Evolutionary conservation across 2,113 vertebrate species (phyloP), one percentile per base, ranked within the genome.

Genomic region (Poecilia latipinna): DNA sequence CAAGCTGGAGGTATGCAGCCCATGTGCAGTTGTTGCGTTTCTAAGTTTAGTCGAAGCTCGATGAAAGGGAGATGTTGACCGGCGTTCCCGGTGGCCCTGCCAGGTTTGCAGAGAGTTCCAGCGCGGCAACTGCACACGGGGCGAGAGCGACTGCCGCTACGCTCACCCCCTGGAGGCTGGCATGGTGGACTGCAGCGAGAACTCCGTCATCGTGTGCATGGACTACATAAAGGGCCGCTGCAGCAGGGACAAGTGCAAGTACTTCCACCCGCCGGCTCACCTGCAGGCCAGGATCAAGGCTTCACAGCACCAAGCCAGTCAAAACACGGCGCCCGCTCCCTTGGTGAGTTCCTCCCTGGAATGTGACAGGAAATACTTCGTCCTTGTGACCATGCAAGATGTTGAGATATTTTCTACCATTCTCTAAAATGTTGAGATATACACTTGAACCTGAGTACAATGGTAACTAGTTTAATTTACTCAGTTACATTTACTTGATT

Each of bases 211-310:
- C 15, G 95, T 99, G 85, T 99, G 98, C 95, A 99, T 99, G 98
- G 98, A 99, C 95, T 98, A 97, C 94, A 97, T 99, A 92, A 99
- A 99, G 95, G 97, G 98, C 70, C 96, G 97, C 86, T 99, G 98
- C 94, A 95, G 95, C 87, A 91, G 98, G 79, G 98, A 99, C 95
- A 99, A 97, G 95, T 99, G 98, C 98, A 99, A 98, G 90, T 99
- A 99, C 92, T 99, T 99, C 93, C 98, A 99, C 90, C 97, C 98
- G 62, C 97, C 98, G 75, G 94, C 97, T 72, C 97, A 99, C 94
- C 91, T 99, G 95, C 98, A 99, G 95, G 97, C 97, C 94, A 96
- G 96, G 94, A 97, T 99, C 91, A 99, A 97, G 94, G 97, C 97
- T 84, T 93, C 96, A 78, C 97, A 99, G 94, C 96, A 99, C 93